Base-by-base conservation (phyloP, 1,140 invertebrate genomes). In the Melanaphis sacchari region DNA sequence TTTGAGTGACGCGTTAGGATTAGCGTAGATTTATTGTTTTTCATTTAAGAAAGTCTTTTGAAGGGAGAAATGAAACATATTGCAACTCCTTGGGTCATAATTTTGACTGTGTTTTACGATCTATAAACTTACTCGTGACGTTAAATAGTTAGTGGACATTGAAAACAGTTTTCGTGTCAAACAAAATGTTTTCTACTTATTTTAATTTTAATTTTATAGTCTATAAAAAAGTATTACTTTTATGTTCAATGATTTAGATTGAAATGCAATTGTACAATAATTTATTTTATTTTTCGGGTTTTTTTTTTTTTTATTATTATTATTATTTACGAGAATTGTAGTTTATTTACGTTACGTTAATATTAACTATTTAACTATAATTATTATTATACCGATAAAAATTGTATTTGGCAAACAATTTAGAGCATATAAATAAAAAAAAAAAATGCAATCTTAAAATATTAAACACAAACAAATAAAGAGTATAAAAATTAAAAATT, bases 301-400 rank as follows among this genome's bases (percentile, higher is more conserved):
- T n/a, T 24, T 31, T 31, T 59, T 52, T 15, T 59, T 31, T 31
- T 59, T 46, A 18, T 49, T 49, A 15, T 11, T 46, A 46, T 46
- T 18, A 11, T 11, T 46, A 49, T 49, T 49, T 59, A 31, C 31
- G 31, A 59, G 31, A 59, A 31, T 59, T 11, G 0, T 31, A 31
- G 54, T 59, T 59, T 31, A 66, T 66, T 66, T 5, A 31, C 9
- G 59, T n/a, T 66, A 15, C 9, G 59, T 66, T 66, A 66, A 66
- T 66, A 66, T 66, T 59, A 31, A 59, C 54, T 59, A 31, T 59
- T 59, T 66, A 66, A 66, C 31, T n/a, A 66, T 18, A n/a, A 31
- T 66, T 66, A 66, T 59, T 59, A 59, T 66, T 66, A 66, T 66
- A 66, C 59, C 59, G 59, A 66, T n/a, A 66, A 66, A 66, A 66